Base-by-base conservation (phyloP, 2,113 vertebrate species). In the Psephotus haematonotus region DNA sequence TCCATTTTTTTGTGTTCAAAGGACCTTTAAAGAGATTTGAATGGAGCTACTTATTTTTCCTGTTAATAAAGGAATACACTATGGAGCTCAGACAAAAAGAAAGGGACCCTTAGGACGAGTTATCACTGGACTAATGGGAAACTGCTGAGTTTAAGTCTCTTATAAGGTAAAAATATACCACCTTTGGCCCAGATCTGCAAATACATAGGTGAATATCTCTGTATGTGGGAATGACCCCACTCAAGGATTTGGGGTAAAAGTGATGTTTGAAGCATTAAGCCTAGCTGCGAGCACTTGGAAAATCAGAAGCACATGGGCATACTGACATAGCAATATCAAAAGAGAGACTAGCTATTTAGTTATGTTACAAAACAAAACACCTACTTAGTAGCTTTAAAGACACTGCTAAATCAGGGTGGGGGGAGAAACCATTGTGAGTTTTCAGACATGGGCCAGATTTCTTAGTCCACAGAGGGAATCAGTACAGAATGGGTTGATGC, bases 131-230 rank as follows among this genome's bases (percentile, higher is more conserved):
- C 52, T 63, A 62, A 74, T 59, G 46, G 39, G 39, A 80, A 92
- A 90, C 88, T 71, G 29, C 7, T 35, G 69, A 47, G 57, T 35
- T 7, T 59, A 67, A n/a, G 15, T 80, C 37, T 18, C 64, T 49
- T 16, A 25, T n/a, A 22, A 47, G 46, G 62, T 19, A 46, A 91
- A 95, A 94, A 81, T 68, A 69, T 11, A n/a, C 16, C 18, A 46
- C 43, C 22, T 83, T 71, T 71, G 68, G 46, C 87, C 43, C 79
- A 88, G 47, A 29, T 95, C 75, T 85, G 57, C 31, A 90, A 89
- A 62, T 17, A 71, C 15, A 24, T 4, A 50, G 35, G 28, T 74
- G 64, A 88, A 31, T 57, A 69, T 62, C 41, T 79, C 63, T n/a
- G 11, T 15, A 22, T 43, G 76, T 31, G 33, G 43, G n/a, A 77